Evolutionary conservation across 2,797 vertebrate species (phyloP).

Genomic region (Emydoidea blandingii): DNA sequence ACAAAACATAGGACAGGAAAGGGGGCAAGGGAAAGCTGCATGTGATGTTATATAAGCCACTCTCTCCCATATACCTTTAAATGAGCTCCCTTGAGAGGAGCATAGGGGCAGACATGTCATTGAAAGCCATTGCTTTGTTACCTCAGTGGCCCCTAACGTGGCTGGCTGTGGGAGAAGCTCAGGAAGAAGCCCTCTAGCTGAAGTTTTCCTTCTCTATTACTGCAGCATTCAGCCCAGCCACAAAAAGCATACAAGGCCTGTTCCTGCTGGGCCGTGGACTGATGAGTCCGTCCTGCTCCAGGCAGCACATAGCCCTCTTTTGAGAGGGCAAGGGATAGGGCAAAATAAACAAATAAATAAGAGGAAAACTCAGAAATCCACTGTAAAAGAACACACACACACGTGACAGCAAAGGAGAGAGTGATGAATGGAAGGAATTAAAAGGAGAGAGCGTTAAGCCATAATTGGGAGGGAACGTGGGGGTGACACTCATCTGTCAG

Average conservation of each 20-base stretch:
- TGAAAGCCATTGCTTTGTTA: not conserved
- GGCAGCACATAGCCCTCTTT: not conserved
- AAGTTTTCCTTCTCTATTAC: no score
- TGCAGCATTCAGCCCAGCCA: not conserved
- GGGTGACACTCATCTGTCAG: not conserved
- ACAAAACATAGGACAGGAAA: not conserved
- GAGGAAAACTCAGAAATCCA: not conserved
- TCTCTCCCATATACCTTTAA: not conserved
- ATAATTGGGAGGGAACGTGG: not conserved
- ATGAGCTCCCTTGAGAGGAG: not conserved
- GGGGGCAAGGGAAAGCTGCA: not conserved
- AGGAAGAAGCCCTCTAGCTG: not conserved
- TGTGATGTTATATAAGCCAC: not conserved
- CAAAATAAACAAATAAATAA: not conserved
- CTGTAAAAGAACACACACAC: not conserved
- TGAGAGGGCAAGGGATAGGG: not conserved
- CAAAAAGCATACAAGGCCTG: not conserved
- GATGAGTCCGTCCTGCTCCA: not conserved
- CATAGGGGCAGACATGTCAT: not conserved
- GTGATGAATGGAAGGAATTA: not conserved
- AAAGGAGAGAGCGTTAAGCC: not conserved
- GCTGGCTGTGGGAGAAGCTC: not conserved
- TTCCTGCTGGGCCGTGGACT: not conserved
- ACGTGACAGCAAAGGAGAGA: not conserved
- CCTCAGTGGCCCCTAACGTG: not conserved